Conservation (phyloP, 1,140 invertebrate genomes). For the Zaprionus camerounensis region DNA sequence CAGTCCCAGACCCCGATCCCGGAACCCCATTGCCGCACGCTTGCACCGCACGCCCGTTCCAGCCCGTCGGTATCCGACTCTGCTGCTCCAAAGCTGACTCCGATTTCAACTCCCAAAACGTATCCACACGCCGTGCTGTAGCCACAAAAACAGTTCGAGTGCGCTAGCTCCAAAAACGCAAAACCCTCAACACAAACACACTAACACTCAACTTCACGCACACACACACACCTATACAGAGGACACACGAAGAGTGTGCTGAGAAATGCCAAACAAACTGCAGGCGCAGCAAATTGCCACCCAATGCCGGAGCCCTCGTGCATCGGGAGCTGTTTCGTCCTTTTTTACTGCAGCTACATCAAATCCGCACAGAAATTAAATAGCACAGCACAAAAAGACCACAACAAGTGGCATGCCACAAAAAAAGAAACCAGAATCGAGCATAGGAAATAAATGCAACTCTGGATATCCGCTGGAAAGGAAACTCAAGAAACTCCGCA, state of each 20-base stretch:
- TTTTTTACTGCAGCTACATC: slow-evolving; percentile 51
- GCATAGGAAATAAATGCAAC: slow-evolving; percentile 15
- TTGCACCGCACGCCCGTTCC: background rate
- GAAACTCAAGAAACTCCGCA: slow-evolving; percentile 13
- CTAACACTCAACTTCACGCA: slow-evolving; percentile 21
- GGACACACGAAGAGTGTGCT: slow-evolving; percentile 1
- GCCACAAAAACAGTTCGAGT: slow-evolving; percentile 39
- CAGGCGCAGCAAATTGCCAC: slow-evolving; percentile 57
- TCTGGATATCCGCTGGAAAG: slow-evolving; percentile 19
- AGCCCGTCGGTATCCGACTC: slow-evolving; percentile 1
- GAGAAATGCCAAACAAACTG: slow-evolving; percentile 50
- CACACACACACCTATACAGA: background rate
- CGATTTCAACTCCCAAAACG: slow-evolving; percentile 24
- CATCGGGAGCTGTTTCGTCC: slow-evolving; percentile 43
- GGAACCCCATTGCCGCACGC: background rate
- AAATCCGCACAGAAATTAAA: slow-evolving; percentile 53
- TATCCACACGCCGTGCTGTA: slow-evolving; percentile 25
- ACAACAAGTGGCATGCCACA: slow-evolving; percentile 51
- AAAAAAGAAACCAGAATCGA: slow-evolving; percentile 7
- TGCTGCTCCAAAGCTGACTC: slow-evolving; percentile 10
- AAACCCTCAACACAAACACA: slow-evolving; percentile 26
- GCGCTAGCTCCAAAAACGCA: slow-evolving; percentile 38
- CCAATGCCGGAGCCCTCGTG: slow-evolving; percentile 21
- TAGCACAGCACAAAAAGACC: slow-evolving; percentile 52
- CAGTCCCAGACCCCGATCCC: slow-evolving; percentile 9